Percentiles rank a stretch among this genome's conserved stretches.
Evolutionary conservation across 1,140 invertebrate species (phyloP).

Genomic region (Chrysoperla carnea): DNA sequence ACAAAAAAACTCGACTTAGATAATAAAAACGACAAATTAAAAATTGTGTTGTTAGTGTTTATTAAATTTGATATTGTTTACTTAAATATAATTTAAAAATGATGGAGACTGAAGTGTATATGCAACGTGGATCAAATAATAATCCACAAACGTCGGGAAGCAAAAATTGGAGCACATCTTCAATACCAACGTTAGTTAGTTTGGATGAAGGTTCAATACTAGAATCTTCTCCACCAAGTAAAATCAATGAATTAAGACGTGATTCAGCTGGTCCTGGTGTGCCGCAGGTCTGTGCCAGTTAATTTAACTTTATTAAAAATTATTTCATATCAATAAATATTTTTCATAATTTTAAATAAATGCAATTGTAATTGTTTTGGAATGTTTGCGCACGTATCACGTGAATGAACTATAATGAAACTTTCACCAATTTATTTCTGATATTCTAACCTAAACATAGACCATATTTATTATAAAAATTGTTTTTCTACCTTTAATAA

Average conservation of each 20-base stretch:
- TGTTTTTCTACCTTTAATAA: too few relatives aligned
- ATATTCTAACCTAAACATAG: too few relatives aligned
- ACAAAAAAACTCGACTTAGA: too few relatives aligned
- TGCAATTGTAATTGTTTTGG: too few relatives aligned
- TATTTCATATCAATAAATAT: neutral
- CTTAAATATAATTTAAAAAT: neutral
- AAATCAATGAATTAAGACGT: neutral
- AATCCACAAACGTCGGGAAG: neutral
- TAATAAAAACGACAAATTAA: too few relatives aligned
- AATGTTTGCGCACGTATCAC: too few relatives aligned
- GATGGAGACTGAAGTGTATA: neutral
- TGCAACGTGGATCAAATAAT: neutral
- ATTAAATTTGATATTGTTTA: too few relatives aligned
- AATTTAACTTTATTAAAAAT: neutral
- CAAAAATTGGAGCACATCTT: constrained; percentile 25
- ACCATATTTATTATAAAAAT: too few relatives aligned
- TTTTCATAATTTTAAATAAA: too few relatives aligned
- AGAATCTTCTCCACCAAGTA: neutral
- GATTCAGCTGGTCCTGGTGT: neutral
- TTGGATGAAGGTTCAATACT: neutral
- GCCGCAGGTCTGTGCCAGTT: neutral
- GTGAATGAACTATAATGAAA: too few relatives aligned
- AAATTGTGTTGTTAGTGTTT: too few relatives aligned
- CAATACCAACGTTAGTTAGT: constrained; percentile 23
- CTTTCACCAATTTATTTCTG: too few relatives aligned